phyloP scores from a whole-genome alignment of 1,140 invertebrate genomes.

The Calycopis cecrops region DNA sequence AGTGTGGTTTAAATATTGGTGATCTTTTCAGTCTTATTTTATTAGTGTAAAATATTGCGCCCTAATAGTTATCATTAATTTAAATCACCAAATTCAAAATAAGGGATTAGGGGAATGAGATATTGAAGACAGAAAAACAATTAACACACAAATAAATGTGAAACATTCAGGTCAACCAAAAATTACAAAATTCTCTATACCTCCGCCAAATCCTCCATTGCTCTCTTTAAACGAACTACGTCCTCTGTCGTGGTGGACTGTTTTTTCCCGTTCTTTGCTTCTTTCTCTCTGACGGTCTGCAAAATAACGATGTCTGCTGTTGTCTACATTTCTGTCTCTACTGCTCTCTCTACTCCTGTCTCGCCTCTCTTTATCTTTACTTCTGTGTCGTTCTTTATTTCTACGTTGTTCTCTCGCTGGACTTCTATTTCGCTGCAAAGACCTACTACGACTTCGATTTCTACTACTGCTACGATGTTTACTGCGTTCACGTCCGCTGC shows the following conservation, averaged over 20 bases:
- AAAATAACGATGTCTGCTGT: slow-evolving; percentile 1
- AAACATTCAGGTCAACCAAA: too few species aligned
- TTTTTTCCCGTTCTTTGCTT: slow-evolving; percentile 14
- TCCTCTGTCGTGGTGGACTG: slow-evolving; percentile 26
- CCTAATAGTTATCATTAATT: too few species aligned
- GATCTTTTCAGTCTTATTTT: too few species aligned
- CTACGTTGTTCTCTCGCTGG: slow-evolving; percentile 23
- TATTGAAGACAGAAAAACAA: too few species aligned
- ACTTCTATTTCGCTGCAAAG: slow-evolving; percentile 28
- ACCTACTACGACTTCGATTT: slow-evolving; percentile 29
- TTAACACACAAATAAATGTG: too few species aligned
- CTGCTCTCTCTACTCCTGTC: slow-evolving; percentile 16
- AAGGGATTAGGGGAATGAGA: too few species aligned
- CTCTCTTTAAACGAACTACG: slow-evolving; percentile 41
- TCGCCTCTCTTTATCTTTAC: slow-evolving; percentile 18
- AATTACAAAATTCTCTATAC: slow-evolving; percentile 15
- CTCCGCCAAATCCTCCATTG: slow-evolving; percentile 44
- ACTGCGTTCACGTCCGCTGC: slow-evolving; percentile 24
- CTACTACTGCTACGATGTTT: slow-evolving; percentile 29
- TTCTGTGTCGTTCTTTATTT: slow-evolving; percentile 14
- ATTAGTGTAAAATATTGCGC: too few species aligned
- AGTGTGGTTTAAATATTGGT: too few species aligned
- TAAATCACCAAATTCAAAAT: too few species aligned
- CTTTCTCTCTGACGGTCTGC: slow-evolving; percentile 15
- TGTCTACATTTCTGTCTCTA: slow-evolving; percentile 21